These are phyloP conservation scores for Eubasilissa splendida DNA, from an alignment of 2,888 invertebrate species.

Conservation along the genomic window DNA sequence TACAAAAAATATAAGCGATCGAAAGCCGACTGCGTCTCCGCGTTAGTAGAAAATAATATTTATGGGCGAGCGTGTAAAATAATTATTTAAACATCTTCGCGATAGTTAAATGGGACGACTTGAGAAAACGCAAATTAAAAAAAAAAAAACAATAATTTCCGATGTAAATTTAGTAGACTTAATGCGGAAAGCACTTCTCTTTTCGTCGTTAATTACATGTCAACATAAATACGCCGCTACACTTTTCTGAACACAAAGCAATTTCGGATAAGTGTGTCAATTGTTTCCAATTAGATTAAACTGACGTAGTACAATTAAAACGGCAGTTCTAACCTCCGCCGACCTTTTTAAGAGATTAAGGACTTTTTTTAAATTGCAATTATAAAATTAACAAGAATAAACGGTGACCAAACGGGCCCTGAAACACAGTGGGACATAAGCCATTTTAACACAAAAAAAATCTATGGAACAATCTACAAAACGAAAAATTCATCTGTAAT, in stretches of 20 bases:
- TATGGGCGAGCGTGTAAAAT: too few relatives aligned
- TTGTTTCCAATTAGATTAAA: constrained; percentile 11
- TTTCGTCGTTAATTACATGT: constrained; percentile 4
- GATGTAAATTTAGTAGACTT: constrained; percentile 15
- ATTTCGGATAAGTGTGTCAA: constrained; percentile 38
- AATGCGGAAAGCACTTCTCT: constrained; percentile 35
- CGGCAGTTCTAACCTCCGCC: background rate
- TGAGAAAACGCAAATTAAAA: constrained; percentile 30
- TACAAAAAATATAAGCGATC: too few relatives aligned
- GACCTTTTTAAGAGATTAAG: background rate
- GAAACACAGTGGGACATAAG: too few relatives aligned
- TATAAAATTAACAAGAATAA: background rate
- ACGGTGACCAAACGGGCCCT: background rate
- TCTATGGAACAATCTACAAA: too few relatives aligned
- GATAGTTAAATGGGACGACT: constrained; percentile 11
- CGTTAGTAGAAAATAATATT: constrained; percentile 6
- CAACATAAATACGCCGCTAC: constrained; percentile 6
- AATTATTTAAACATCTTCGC: too few relatives aligned
- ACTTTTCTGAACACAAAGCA: constrained; percentile 17
- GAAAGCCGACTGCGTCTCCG: background rate
- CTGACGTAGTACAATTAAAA: constrained; percentile 5
- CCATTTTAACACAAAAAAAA: too few relatives aligned
- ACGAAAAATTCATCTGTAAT: too few relatives aligned
- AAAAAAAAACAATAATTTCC: constrained; percentile 26
- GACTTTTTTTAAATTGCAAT: background rate